phyloP scores from a whole-genome alignment of 2,113 vertebrate species.

The Gracilinanus agilis region DNA sequence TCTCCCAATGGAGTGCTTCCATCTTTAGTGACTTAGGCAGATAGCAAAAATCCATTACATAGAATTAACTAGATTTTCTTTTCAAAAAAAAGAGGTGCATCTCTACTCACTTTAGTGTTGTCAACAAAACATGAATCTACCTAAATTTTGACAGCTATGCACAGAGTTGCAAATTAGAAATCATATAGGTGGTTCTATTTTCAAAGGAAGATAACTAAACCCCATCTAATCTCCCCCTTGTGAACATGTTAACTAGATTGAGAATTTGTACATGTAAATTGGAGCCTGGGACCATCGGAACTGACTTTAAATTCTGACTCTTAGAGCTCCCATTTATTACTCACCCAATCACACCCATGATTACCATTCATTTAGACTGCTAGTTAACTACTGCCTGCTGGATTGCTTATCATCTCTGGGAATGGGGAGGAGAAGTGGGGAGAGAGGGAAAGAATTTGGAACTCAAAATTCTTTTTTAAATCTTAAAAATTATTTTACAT shows the following conservation, averaged over 20 bases:
- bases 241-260: background rate
- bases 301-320: background rate
- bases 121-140: too few species aligned
- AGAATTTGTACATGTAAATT: background rate
- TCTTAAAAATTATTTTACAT: background rate
- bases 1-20: too few species aligned
- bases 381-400: background rate
- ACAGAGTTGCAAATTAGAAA: too few species aligned
- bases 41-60: too few species aligned
- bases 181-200: background rate
- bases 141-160: too few species aligned
- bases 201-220: constrained; percentile 35
- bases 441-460: too few species aligned
- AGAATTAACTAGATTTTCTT: too few species aligned
- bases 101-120: too few species aligned
- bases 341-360: constrained; percentile 68
- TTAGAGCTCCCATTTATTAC: background rate
- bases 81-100: too few species aligned
- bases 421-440: too few species aligned
- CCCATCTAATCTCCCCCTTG: background rate
- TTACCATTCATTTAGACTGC: constrained; percentile 52
- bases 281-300: background rate
- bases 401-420: background rate
- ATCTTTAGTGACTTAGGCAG: too few species aligned
- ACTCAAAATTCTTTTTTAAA: background rate